These are phyloP conservation scores for Bemisia tabaci DNA, from an alignment of 1,140 invertebrate genomes.

Conservation along the genomic window DNA sequence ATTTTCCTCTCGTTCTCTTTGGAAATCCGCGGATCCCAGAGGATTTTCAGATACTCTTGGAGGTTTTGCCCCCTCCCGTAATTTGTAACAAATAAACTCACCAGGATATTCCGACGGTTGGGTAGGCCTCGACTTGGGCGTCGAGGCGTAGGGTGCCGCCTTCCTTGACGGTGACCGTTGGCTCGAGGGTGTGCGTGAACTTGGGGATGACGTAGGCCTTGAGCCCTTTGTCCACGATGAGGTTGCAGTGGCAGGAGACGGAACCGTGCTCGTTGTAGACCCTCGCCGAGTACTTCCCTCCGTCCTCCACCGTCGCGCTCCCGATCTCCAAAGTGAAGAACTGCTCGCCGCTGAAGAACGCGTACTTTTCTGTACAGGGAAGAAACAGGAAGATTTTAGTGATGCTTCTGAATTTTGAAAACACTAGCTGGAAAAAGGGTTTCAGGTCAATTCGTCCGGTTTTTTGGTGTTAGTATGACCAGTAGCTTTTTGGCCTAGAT, in stretches of 20 bases:
- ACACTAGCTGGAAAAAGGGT: too few species aligned
- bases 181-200: conserved; percentile 52
- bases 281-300: conserved; percentile 63
- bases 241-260: conserved; percentile 60
- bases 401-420: too few species aligned
- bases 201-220: conserved; percentile 61
- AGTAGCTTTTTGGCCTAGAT: too few species aligned
- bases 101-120: conserved; percentile 65
- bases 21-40: too few species aligned
- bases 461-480: background rate
- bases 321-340: conserved; percentile 76
- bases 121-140: conserved; percentile 64
- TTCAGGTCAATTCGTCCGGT: background rate
- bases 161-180: conserved; percentile 36
- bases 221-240: conserved; percentile 75
- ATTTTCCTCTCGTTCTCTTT: too few species aligned
- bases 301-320: conserved; percentile 58
- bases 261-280: conserved; percentile 70
- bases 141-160: conserved; percentile 50
- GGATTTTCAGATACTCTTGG: too few species aligned
- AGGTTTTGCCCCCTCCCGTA: too few species aligned
- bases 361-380: conserved; percentile 33
- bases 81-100: too few species aligned
- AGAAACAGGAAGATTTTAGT: background rate
- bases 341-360: conserved; percentile 41